Evolutionary conservation across 1,140 invertebrate genomes (phyloP).

Genomic region (Bemisia tabaci): DNA sequence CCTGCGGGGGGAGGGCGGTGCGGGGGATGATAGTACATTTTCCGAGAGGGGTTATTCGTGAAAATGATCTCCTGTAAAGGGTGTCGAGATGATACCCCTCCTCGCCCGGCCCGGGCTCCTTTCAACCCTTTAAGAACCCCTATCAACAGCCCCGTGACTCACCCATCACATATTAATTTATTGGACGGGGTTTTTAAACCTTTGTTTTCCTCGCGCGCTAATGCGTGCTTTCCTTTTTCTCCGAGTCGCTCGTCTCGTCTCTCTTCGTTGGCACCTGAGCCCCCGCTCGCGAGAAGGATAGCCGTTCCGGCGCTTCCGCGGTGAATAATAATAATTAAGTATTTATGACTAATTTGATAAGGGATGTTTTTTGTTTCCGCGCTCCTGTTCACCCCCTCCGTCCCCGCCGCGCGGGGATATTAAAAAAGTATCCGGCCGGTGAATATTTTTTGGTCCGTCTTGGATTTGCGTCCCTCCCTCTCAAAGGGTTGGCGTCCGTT

Average conservation of each 20-base stretch:
- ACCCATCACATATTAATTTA: neutral
- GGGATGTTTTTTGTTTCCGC: neutral
- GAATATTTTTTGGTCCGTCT: neutral
- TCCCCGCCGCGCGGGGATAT: neutral
- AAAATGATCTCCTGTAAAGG: neutral
- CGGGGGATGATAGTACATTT: neutral
- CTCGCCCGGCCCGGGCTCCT: neutral
- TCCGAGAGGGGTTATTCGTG: neutral
- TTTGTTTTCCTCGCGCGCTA: no score
- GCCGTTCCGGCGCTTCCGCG: no score
- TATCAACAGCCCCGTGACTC: neutral
- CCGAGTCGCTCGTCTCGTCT: neutral
- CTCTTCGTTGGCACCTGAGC: no score
- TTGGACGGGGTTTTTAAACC: neutral
- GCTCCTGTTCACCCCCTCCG: neutral
- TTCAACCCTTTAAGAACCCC: neutral
- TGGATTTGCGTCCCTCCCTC: neutral
- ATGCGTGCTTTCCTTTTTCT: neutral
- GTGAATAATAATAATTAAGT: conserved; percentile 1
- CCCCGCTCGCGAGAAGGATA: no score
- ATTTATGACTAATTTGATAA: neutral
- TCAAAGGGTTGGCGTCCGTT: neutral
- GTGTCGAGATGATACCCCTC: neutral
- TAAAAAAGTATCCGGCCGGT: neutral
- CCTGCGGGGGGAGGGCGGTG: no score